Evolutionary conservation across 2,113 vertebrate species (phyloP).

Genomic region (Pteropus alecto): DNA sequence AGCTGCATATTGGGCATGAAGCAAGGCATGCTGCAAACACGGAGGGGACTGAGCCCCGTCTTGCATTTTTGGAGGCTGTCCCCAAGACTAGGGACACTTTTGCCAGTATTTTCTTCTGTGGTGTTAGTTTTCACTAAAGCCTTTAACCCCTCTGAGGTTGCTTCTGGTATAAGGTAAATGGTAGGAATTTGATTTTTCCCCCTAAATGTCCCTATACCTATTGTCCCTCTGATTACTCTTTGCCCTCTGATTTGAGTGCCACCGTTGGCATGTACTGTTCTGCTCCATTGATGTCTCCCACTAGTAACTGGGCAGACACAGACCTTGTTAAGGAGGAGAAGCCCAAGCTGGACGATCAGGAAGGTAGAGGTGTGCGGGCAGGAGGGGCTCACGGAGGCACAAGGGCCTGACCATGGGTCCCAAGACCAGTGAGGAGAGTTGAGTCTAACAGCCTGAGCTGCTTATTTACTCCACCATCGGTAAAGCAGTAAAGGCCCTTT

Average conservation of each 20-base stretch:
- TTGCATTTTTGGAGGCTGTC: neutral
- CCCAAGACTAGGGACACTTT: neutral
- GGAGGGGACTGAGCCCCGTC: neutral
- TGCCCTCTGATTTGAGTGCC: neutral
- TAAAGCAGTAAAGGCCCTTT: neutral
- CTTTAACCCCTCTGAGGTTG: neutral
- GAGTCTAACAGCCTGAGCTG: neutral
- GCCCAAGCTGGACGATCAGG: neutral
- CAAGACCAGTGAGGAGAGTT: neutral
- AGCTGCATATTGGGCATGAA: accelerated
- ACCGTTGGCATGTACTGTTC: accelerated
- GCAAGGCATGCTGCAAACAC: neutral
- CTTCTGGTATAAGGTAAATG: neutral
- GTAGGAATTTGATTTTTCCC: neutral
- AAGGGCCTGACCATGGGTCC: accelerated
- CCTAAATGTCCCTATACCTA: too few relatives aligned
- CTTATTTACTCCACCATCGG: neutral
- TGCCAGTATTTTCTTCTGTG: neutral
- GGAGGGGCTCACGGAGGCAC: neutral
- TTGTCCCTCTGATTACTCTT: neutral
- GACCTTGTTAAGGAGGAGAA: neutral
- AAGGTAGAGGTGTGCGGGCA: neutral
- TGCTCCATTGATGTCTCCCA: neutral
- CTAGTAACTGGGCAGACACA: neutral
- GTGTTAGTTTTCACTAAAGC: neutral